Evolutionary conservation across 2,797 vertebrate genomes (phyloP), one percentile per base, ranked within the genome.

Genomic region (Fistularia tabacaria): DNA sequence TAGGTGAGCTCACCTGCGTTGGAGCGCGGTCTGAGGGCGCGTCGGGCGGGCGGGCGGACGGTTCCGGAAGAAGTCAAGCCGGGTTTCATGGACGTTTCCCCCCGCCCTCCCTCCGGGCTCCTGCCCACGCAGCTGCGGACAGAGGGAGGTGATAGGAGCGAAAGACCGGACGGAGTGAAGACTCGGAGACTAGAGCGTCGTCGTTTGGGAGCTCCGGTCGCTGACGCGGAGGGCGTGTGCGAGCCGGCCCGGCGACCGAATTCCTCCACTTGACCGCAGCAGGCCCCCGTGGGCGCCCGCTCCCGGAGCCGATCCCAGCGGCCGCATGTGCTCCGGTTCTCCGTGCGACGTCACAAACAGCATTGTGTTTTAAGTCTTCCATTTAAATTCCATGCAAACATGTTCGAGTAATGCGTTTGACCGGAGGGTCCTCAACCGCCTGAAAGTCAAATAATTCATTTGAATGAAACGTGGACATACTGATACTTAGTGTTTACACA

Each of bases 1-100:
- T 25, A 74, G 77, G 78, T 74, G 65, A 12, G 62, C 52, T 67
- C 79, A 85, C 85, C 86, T 85, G 6, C 7, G 1, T 9, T 38
- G 12, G 45, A 45, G 40, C 36, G 45, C 41, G 50, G 56, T 38
- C 50, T 3, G 25, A 58, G 39, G 14, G 11, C 39, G 58, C 49
- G 67, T 77, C 73, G 79, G 58, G 3, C 14, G 10, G 14, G 49
- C 71, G 70, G 1, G 49, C n/a, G 64, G 73, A 62, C 71, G 10
- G 8, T 10, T 56, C 41, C 53, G 0, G 53, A 42, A 49, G 10
- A 53, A n/a, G 40, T 10, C 25, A 25, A 25, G 25, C 25, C 25
- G 25, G 25, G 25, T 25, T 9, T 8, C 13, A 13, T 0, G 43
- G 38, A 5, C 74, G 79, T 81, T 74, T 53, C 67, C 50, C 38